Conservation (phyloP, 2,888 invertebrate genomes). For the Ochropleura plecta region DNA sequence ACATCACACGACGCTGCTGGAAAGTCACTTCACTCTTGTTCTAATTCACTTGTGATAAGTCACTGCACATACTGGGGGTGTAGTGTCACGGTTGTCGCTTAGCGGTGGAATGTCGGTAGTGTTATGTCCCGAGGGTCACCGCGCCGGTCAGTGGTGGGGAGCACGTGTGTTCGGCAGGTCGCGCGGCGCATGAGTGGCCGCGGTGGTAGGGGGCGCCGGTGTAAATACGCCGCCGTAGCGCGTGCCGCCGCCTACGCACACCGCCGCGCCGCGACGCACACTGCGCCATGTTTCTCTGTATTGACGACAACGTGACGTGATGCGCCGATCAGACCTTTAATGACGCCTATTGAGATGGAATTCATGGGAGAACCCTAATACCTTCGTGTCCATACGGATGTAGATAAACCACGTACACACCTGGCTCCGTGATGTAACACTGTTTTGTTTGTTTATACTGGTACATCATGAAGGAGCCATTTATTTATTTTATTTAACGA, state of each 20-base stretch:
- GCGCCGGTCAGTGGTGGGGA: slow-evolving; percentile 81
- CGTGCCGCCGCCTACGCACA: slow-evolving; percentile 85
- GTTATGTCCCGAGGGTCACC: slow-evolving; percentile 78
- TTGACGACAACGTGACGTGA: slow-evolving; percentile 70
- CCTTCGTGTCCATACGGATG: slow-evolving; percentile 70
- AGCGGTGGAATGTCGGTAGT: slow-evolving; percentile 73
- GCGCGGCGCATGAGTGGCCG: slow-evolving; percentile 89
- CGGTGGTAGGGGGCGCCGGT: slow-evolving; percentile 89
- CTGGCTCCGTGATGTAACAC: slow-evolving; percentile 62
- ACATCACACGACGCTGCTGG: slow-evolving; percentile 83
- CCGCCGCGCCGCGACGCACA: slow-evolving; percentile 71
- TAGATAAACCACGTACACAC: slow-evolving; percentile 61
- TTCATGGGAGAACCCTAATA: slow-evolving; percentile 76
- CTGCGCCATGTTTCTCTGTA: slow-evolving; percentile 62
- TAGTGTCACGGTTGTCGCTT: slow-evolving; percentile 75
- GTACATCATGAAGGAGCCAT: neutral
- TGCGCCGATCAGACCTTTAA: slow-evolving; percentile 71
- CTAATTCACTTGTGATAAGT: slow-evolving; percentile 79
- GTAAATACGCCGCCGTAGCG: slow-evolving; percentile 88
- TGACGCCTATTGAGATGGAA: slow-evolving; percentile 72
- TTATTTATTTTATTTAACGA: too few species aligned
- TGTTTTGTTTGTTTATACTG: slow-evolving; percentile 29
- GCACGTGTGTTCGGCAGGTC: slow-evolving; percentile 88
- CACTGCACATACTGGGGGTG: slow-evolving; percentile 86
- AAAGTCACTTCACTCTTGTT: slow-evolving; percentile 85